Percentiles rank a stretch among this genome's conserved stretches.
phyloP scores from a whole-genome alignment of 1,140 invertebrate species.

The Parapsyche elsis region DNA sequence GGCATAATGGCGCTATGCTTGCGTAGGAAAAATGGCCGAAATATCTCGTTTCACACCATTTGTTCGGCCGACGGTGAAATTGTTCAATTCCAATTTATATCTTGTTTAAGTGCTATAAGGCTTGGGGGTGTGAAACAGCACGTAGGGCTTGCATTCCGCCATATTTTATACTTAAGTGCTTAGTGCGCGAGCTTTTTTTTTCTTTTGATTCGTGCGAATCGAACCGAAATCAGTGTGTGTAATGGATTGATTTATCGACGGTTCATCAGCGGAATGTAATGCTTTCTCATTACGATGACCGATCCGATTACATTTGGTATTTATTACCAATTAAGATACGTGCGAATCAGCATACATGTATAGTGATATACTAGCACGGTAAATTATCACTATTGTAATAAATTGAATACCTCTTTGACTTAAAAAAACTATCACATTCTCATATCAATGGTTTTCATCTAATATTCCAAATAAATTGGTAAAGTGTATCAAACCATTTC shows the following conservation, averaged over 20 bases:
- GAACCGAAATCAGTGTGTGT: background rate
- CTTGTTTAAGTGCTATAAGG: background rate
- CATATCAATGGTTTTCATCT: no score
- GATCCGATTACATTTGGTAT: no score
- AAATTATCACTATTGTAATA: no score
- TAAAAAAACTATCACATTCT: no score
- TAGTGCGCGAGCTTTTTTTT: background rate
- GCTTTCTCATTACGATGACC: no score
- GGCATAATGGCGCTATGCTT: background rate
- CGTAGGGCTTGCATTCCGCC: background rate
- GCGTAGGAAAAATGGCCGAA: slow-evolving; percentile 1
- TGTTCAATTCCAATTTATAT: slow-evolving; percentile 2
- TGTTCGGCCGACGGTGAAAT: background rate
- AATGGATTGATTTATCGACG: background rate
- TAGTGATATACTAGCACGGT: no score
- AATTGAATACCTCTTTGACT: no score
- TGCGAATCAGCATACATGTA: no score
- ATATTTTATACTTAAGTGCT: slow-evolving; percentile 12
- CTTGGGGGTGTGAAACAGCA: background rate
- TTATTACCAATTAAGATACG: no score
- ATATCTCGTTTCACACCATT: slow-evolving; percentile 11
- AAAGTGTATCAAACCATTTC: no score
- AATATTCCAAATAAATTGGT: no score
- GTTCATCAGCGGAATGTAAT: background rate
- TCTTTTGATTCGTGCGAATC: background rate